These are phyloP conservation scores for Fundulus diaphanus DNA, from an alignment of 2,797 vertebrate species.

Conservation along the genomic window DNA sequence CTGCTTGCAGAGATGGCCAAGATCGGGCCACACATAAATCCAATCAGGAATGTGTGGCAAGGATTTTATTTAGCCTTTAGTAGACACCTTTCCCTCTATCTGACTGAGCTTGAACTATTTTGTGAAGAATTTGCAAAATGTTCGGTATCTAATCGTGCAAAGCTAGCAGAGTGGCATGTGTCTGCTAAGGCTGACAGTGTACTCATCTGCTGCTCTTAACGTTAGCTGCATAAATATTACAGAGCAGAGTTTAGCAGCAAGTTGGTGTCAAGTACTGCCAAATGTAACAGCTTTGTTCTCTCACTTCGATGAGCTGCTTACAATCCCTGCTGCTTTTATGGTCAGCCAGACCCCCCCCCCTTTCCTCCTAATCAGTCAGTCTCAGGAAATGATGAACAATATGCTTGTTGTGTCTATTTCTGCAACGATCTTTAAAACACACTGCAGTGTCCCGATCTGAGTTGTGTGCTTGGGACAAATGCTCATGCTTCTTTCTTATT, in stretches of 20 bases:
- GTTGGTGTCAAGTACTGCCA: constrained; percentile 63
- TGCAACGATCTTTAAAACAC: constrained; percentile 50
- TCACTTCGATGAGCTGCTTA: constrained; percentile 55
- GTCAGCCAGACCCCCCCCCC: constrained; percentile 23
- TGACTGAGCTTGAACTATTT: neutral
- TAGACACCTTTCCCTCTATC: neutral
- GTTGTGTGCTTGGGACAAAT: constrained; percentile 15
- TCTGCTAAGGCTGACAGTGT: constrained; percentile 4
- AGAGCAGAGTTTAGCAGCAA: constrained; percentile 36
- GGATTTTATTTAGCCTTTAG: neutral
- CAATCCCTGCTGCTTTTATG: constrained; percentile 49
- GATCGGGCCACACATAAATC: too few species aligned
- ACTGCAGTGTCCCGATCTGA: constrained; percentile 36
- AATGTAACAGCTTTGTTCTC: constrained; percentile 73
- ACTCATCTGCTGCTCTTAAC: constrained; percentile 13
- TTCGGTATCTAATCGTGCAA: neutral
- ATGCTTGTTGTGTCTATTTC: constrained; percentile 79
- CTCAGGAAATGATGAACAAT: constrained; percentile 79
- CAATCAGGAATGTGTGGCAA: neutral
- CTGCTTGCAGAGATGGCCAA: neutral
- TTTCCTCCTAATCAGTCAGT: constrained; percentile 46
- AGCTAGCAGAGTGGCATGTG: neutral
- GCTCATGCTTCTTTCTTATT: constrained; percentile 50
- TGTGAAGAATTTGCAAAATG: neutral
- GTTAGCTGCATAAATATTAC: constrained; percentile 18